phyloP scores from a whole-genome alignment of 2,888 invertebrate genomes.

The Netelia inedita region DNA sequence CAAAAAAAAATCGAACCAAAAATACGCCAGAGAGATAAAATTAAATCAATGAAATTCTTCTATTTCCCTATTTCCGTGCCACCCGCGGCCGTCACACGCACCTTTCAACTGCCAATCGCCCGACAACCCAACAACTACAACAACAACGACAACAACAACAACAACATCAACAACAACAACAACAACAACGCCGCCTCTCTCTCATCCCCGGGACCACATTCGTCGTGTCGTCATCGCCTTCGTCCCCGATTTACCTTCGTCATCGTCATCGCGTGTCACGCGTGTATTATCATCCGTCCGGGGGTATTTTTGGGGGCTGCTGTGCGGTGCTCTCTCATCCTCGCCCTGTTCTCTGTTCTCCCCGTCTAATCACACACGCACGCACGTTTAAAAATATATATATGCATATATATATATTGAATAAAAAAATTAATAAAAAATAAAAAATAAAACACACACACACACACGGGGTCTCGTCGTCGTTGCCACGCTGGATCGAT shows the following conservation, averaged over 20 bases:
- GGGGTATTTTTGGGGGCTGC: constrained; percentile 20
- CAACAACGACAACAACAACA: constrained; percentile 64
- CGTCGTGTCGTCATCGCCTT: constrained; percentile 35
- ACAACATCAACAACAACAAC: constrained; percentile 67
- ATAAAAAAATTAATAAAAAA: background rate
- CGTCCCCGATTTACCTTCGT: constrained; percentile 44
- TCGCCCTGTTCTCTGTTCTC: constrained; percentile 41
- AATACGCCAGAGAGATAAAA: constrained; percentile 60
- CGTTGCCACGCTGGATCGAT: constrained; percentile 40
- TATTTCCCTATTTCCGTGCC: constrained; percentile 84
- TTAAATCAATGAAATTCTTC: constrained; percentile 84
- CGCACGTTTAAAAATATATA: constrained; percentile 17
- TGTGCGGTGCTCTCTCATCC: constrained; percentile 37
- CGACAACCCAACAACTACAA: constrained; percentile 45
- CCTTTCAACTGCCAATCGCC: constrained; percentile 63
- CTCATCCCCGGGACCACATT: constrained; percentile 65
- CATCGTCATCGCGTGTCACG: constrained; percentile 51
- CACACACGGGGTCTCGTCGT: constrained; percentile 18
- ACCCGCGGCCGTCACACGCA: constrained; percentile 69
- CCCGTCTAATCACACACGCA: constrained; percentile 38
- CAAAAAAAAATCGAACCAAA: constrained; percentile 63
- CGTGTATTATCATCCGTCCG: constrained; percentile 38
- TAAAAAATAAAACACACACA: constrained; percentile 22
- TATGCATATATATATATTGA: background rate
- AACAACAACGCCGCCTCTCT: constrained; percentile 68